Evolutionary conservation across 2,888 invertebrate genomes (phyloP), one percentile per base, ranked within the genome.

Genomic region (Camponotus fellah): DNA sequence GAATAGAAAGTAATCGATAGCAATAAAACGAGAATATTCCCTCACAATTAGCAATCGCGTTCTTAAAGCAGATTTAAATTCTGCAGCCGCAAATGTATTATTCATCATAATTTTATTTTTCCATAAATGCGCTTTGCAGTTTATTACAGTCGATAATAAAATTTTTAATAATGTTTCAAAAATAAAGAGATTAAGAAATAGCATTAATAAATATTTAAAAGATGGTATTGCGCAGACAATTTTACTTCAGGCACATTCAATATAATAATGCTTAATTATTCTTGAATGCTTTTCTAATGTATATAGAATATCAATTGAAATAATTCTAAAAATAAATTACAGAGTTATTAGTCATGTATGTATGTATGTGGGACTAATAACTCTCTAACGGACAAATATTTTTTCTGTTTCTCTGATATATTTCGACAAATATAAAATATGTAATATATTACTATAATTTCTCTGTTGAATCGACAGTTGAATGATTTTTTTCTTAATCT

Each of bases 1-100:
- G 62, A 79, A 83, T 79, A 68, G 83, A 69, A 68, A 49, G 32
- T 58, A 83, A 83, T 83, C 83, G 34, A 83, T 83, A 79, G 4
- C 9, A n/a, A 71, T 17, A 53, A 53, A 53, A 62, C 49, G 21
- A 64, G n/a, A 79, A 83, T 79, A 79, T 69, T 69, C 17, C 21
- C 43, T 49, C 26, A 43, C 32, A 53, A 83, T 69, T 77, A 43
- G 40, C 14, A 40, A 37, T 43, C n/a, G 21, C 10, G n/a, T 56
- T 69, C n/a, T 43, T 43, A n/a, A 79, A 3, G 3, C 17, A 26
- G 12, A 43, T 14, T 32, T 37, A 17, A 4, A 75, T 3, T 34
- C 14, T 69, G 12, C 32, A 40, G 3, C 53, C n/a, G 1, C 12
- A 53, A 40, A n/a, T 12, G 6, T 3, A 32, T 76, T 12, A 58